Base-by-base conservation (phyloP, 2,888 invertebrate genomes). In the Patella pellucida region DNA sequence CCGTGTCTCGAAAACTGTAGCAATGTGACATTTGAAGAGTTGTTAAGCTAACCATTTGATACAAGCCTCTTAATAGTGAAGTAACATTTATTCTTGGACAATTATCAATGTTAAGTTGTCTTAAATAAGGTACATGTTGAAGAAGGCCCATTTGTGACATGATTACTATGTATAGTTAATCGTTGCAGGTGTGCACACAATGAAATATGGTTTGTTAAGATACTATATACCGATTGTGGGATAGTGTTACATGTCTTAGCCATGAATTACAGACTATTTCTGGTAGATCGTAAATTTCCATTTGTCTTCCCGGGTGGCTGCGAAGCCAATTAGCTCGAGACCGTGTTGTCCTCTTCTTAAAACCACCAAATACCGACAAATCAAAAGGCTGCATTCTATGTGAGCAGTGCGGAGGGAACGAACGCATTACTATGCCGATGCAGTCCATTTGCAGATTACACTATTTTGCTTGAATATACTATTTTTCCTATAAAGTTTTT, bases 231-330 rank as follows among this genome's bases (percentile, higher is more conserved):
- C 54, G 54, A 54, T 54, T 54, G 54, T 54, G 15, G 0, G n/a
- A n/a, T 54, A 54, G 14, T 54, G 54, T 54, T n/a, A 54, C 54
- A 54, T 54, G 54, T n/a, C 54, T 54, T 54, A 54, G 54, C 27
- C 27, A 27, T 27, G 27, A 27, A 27, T 27, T 27, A 27, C 27
- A 27, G 27, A 27, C 27, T 27, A 27, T 27, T 27, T 27, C 27
- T 27, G 27, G 27, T 27, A 27, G 27, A 27, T 27, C 27, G 27
- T 27, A 27, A 27, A 27, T 27, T 27, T 27, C 2, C 27, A 27
- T 27, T 27, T 1, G 27, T 27, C 27, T 27, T 27, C 27, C 27
- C 3, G 27, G 27, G 27, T 27, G 27, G 27, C 27, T 27, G 27
- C 27, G 27, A 27, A 27, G 27, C 27, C 27, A 27, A 27, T 27